Conservation (phyloP, 1,140 invertebrate species). For the Vollenhovia emeryi region DNA sequence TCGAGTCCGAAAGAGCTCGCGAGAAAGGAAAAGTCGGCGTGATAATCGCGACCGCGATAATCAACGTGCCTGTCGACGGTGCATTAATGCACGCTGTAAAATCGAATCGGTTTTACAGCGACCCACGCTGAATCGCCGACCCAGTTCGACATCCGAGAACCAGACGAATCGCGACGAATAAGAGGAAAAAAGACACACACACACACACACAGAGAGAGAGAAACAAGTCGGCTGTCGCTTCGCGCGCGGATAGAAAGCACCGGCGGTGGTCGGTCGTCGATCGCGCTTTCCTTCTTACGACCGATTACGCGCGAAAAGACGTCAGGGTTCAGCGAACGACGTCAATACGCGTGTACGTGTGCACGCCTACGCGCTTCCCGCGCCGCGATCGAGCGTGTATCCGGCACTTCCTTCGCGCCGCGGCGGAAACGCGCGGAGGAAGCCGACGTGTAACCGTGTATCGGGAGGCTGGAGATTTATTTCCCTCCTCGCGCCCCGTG, state of each 20-base stretch:
- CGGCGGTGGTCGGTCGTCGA: conserved; percentile 58
- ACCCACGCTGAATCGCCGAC: conserved; percentile 15
- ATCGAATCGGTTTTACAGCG: background rate
- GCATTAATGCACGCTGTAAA: background rate
- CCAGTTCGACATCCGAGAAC: conserved; percentile 14
- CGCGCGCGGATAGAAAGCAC: conserved; percentile 61
- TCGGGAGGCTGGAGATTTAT: conserved; percentile 51
- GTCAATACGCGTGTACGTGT: background rate
- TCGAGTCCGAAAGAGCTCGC: background rate
- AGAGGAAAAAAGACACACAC: background rate
- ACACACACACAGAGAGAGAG: conserved; percentile 4
- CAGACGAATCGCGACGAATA: background rate
- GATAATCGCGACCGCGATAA: conserved; percentile 1
- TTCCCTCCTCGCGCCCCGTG: background rate
- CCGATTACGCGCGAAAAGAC: conserved; percentile 66
- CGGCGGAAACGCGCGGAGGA: conserved; percentile 23
- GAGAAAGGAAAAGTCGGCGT: background rate
- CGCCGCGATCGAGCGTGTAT: conserved; percentile 19
- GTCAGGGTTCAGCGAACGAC: conserved; percentile 59
- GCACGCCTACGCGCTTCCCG: background rate
- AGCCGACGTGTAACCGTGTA: background rate
- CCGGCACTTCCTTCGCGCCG: conserved; percentile 31
- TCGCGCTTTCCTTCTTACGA: conserved; percentile 72
- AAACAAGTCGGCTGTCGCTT: conserved; percentile 1
- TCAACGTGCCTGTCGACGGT: background rate